Percentiles rank a stretch among this genome's conserved stretches.
phyloP scores from a whole-genome alignment of 1,140 invertebrate genomes.

The Armadillidium nasatum region DNA sequence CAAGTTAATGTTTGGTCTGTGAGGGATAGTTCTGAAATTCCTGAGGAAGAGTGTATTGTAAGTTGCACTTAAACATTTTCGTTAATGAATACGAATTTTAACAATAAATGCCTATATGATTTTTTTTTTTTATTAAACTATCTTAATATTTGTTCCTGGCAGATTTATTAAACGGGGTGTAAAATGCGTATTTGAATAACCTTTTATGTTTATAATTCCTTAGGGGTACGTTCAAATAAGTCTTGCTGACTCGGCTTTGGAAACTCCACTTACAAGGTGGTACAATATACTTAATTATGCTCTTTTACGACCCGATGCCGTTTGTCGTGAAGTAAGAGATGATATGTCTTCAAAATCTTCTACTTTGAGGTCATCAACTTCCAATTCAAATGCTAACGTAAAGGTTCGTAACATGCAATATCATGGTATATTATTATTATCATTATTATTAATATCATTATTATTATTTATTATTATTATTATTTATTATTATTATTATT shows the following conservation, averaged over 20 bases:
- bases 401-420: background rate
- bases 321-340: slow-evolving; percentile 24
- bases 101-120: no score
- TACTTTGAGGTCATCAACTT: slow-evolving; percentile 35
- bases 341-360: slow-evolving; percentile 41
- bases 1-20: slow-evolving; percentile 80
- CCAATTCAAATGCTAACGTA: slow-evolving; percentile 36
- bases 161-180: no score
- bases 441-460: no score
- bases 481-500: no score
- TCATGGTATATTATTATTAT: no score
- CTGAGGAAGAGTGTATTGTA: slow-evolving; percentile 75
- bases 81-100: no score
- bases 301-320: slow-evolving; percentile 33
- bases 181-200: no score
- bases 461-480: no score
- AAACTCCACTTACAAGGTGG: slow-evolving; percentile 77
- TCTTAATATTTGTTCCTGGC: no score
- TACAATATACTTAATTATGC: slow-evolving; percentile 68
- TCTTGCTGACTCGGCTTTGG: slow-evolving; percentile 74
- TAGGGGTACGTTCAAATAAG: slow-evolving; percentile 93
- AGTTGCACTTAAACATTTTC: slow-evolving; percentile 46
- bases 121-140: no score
- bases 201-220: no score
- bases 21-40: slow-evolving; percentile 50